Base-by-base conservation (phyloP, 2,113 vertebrate genomes). In the Cyprinodon variegatus region DNA sequence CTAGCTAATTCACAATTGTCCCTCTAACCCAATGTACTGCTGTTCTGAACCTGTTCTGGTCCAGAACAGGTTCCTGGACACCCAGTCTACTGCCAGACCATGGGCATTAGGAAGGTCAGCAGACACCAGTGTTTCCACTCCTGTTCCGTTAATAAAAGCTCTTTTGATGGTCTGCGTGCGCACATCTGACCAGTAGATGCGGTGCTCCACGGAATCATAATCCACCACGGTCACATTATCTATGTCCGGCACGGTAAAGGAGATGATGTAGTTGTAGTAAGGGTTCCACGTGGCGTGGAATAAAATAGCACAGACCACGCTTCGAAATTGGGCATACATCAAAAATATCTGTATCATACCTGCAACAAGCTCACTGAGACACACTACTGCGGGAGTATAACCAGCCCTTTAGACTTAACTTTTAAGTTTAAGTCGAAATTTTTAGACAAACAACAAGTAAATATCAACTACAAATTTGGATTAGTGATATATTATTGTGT, bases 181-280 rank as follows among this genome's bases (percentile, higher is more conserved):
- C 48, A 99, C 97, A 0, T 99, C 98, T 0, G 98, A 99, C 98
- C 98, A 99, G 91, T 99, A 99, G 77, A 99, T 97, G 1, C 97
- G 96, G 81, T 97, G 96, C 93, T 99, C 97, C 1, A 95, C 53
- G 0, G 97, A 96, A 0, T 99, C 97, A 0, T 96, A 99, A 90
- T 99, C 98, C 81, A 99, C 96, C 74, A 96, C 97, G 0, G 98
- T 98, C 79, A 98, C 97, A 0, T 99, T 99, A 90, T 99, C 98
- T 0, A 99, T 98, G 86, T 98, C 98, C 0, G 97, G 98, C 86
- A 99, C 96, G 0, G 97, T 99, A 94, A 99, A 99, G 82, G 98
- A 99, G 93, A 99, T 99, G 92, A 99, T 99, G 91, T 98, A 98
- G 92, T 99, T 99, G 93, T 98, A 99, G 93, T 99, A 98, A 2